Conservation (phyloP, 1,140 invertebrate species). For the Pararge aegeria region DNA sequence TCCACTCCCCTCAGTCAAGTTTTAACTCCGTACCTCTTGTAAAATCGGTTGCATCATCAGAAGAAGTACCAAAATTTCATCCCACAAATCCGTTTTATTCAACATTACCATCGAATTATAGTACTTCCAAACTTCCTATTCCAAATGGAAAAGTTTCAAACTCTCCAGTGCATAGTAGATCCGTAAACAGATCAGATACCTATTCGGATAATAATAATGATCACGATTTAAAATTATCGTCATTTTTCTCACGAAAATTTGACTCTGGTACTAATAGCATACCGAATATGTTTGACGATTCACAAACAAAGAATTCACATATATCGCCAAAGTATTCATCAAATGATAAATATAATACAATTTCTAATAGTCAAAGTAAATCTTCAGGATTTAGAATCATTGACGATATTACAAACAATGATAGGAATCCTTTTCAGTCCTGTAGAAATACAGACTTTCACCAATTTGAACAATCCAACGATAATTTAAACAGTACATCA, state of each 20-base stretch:
- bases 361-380: conserved; percentile 26
- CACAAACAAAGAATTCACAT: conserved; percentile 34
- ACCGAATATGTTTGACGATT: conserved; percentile 35
- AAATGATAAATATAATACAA: conserved; percentile 39
- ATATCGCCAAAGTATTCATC: conserved; percentile 28
- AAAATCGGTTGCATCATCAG: conserved; percentile 46
- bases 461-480: conserved; percentile 23
- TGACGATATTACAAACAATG: conserved; percentile 5
- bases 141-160: conserved; percentile 57
- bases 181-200: conserved; percentile 47
- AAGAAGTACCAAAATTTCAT: conserved; percentile 59
- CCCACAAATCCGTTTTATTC: conserved; percentile 75
- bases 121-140: conserved; percentile 68
- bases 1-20: conserved; percentile 50
- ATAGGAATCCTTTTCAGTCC: conserved; percentile 19
- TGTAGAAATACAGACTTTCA: conserved; percentile 7
- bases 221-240: conserved; percentile 38
- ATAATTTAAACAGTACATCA: conserved; percentile 39
- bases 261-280: conserved; percentile 49
- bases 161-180: conserved; percentile 57
- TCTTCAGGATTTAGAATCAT: neutral
- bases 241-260: conserved; percentile 44
- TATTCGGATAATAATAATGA: conserved; percentile 30
- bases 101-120: conserved; percentile 66
- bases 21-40: conserved; percentile 56